Base-by-base conservation (phyloP, 2,888 invertebrate species). In the Octonoba sinensis region DNA sequence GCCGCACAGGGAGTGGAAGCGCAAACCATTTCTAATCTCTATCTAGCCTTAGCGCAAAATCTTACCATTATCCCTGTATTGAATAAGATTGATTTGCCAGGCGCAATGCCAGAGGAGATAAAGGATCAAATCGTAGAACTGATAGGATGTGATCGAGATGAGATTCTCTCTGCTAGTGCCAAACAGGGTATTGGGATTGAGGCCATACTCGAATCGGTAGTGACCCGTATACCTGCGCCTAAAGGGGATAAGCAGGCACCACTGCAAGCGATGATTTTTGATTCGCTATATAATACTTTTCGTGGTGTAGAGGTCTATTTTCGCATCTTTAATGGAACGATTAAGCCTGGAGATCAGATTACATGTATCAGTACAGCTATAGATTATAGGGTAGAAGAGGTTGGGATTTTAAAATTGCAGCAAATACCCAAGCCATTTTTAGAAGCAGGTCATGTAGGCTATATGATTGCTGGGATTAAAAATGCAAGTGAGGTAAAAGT, bases 1-100 rank as follows among this genome's bases (percentile, higher is more conserved):
- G 97, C 98, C 0, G 97, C 96, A 89, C 96, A 97, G 90, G 91
- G 91, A 54, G 93, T 97, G 1, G 96, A 98, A 90, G 98, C 98
- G 0, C 98, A 99, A 89, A 99, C 99, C 0, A 96, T 99, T 1
- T 97, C 98, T 18, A 99, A 99, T 87, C 97, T 96, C 89, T 94
- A 95, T 88, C 89, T 98, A 83, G 97, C 98, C 0, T 94, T 94
- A 89, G 92, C 92, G 71, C 92, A 92, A 85, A 93, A 96, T 86
- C 89, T 98, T 69, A 89, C 91, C 0, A 93, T 99, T 77, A 93
- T 99, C 86, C 97, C 99, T 0, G 96, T 96, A 0, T 90, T 99
- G 47, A 99, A 99, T 89, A 99, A 99, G 91, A 96, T 99, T 76
- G 99, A 99, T 88, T 91, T 99, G 73, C 95, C 95, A 86, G 92